Evolutionary conservation across 2,888 invertebrate genomes (phyloP), one percentile per base, ranked within the genome.

Genomic region (Clitarchus hookeri): DNA sequence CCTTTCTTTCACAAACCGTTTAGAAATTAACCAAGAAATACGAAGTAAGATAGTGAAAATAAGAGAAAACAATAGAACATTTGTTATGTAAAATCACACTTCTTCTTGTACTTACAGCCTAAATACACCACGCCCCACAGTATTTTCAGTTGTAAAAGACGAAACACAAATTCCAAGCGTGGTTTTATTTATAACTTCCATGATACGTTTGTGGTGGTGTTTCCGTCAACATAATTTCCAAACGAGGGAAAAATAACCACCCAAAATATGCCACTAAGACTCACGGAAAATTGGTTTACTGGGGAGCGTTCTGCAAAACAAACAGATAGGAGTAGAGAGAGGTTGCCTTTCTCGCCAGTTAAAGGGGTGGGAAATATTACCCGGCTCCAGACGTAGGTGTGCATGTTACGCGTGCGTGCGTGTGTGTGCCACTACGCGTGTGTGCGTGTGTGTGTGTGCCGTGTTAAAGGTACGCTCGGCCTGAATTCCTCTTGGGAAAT

Each of bases 401-500:
- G 65, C 36, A 36, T 36, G 36, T 36, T 3, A 36, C 36, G 36
- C 36, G 36, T 4, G 36, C 65, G 19, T 23, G 23, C 11, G 65
- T 65, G 65, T 2, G 65, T 65, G 65, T 23, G 65, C 16, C 11
- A 11, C 11, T n/a, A 6, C 2, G 65, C 16, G 65, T 65, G n/a
- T 23, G 65, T 65, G n/a, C 16, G n/a, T 65, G 65, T 23, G 65
- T 23, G 65, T 23, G 65, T 23, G 65, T 65, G 16, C 65, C 65
- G 16, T 6, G 65, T 65, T 65, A 65, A n/a, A 65, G 65, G 65
- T 65, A 65, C 65, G 65, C 16, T n/a, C 13, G 65, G 65, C n/a
- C 65, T n/a, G 65, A 65, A 65, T 65, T 65, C 65, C 65, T 65
- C 65, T 65, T n/a, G 65, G 65, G 65, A 65, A 65, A 65, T 65